phyloP scores from a whole-genome alignment of 1,140 invertebrate genomes.

The Pygmarrhopalites habei region DNA sequence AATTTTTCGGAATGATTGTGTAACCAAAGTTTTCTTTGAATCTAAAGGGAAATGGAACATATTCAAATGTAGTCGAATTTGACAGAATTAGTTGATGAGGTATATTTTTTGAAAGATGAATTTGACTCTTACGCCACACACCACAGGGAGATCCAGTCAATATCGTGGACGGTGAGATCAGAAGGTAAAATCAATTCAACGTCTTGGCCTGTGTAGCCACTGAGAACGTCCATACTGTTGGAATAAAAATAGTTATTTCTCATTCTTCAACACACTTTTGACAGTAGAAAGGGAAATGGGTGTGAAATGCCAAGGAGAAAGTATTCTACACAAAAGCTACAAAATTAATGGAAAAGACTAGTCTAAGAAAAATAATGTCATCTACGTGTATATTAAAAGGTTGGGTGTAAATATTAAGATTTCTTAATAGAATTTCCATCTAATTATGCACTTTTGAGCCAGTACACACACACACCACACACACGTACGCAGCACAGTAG shows the following conservation, averaged over 20 bases:
- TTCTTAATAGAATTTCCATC: too few relatives aligned
- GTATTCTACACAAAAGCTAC: too few relatives aligned
- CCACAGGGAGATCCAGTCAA: conserved; percentile 32
- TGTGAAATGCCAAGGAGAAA: too few relatives aligned
- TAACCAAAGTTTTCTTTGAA: conserved; percentile 33
- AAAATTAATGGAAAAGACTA: not conserved
- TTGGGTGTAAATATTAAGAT: too few relatives aligned
- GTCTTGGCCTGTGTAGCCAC: conserved; percentile 26
- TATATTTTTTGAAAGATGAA: too few relatives aligned
- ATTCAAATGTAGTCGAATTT: too few relatives aligned
- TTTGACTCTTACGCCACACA: conserved; percentile 27
- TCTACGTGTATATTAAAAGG: not conserved
- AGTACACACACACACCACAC: too few relatives aligned
- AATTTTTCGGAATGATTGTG: conserved; percentile 26
- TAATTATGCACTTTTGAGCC: too few relatives aligned
- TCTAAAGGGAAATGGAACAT: not conserved
- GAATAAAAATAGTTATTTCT: not conserved
- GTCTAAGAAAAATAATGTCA: not conserved
- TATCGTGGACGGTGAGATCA: conserved; percentile 27
- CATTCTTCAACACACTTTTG: too few relatives aligned
- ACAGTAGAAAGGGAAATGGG: too few relatives aligned
- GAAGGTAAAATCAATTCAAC: conserved; percentile 27
- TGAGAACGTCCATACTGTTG: conserved; percentile 19
- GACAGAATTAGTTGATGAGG: too few relatives aligned
- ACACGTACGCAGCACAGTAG: too few relatives aligned